Evolutionary conservation across 2,113 vertebrate genomes (phyloP).

Genomic region (Dicaeum eximium): DNA sequence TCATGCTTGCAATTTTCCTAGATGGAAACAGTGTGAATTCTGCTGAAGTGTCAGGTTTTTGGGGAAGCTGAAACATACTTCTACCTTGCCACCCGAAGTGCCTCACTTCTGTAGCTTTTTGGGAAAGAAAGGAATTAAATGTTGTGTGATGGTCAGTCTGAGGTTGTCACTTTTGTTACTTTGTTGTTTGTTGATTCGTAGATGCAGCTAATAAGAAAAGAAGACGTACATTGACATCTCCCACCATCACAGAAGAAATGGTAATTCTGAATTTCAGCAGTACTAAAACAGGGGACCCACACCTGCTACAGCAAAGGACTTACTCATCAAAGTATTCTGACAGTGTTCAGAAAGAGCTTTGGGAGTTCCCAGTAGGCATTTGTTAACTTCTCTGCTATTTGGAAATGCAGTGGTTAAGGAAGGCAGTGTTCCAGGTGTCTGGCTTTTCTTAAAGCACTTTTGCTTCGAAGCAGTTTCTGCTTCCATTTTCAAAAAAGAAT

Average conservation of each 20-base stretch:
- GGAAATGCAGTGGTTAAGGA: background rate
- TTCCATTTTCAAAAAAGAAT: background rate
- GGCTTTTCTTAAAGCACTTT: background rate
- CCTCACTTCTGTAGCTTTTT: background rate
- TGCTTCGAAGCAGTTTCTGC: background rate
- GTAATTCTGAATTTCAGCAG: conserved; percentile 18
- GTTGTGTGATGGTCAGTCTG: background rate
- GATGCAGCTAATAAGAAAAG: conserved; percentile 12
- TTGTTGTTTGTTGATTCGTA: conserved; percentile 19
- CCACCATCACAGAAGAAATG: background rate
- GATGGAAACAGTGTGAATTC: background rate
- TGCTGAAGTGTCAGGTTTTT: background rate
- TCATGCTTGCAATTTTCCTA: background rate
- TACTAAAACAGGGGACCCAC: background rate
- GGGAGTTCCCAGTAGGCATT: background rate
- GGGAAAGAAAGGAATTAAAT: background rate
- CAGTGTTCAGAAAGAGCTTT: background rate
- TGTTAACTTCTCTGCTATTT: background rate
- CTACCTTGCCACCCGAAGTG: background rate
- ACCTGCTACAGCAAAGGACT: background rate
- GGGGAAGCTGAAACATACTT: background rate
- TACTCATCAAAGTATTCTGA: background rate
- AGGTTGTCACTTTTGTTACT: background rate
- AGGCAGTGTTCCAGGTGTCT: background rate
- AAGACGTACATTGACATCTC: background rate